Conservation (phyloP, 1,140 invertebrate genomes). For the Listronotus bonariensis region DNA sequence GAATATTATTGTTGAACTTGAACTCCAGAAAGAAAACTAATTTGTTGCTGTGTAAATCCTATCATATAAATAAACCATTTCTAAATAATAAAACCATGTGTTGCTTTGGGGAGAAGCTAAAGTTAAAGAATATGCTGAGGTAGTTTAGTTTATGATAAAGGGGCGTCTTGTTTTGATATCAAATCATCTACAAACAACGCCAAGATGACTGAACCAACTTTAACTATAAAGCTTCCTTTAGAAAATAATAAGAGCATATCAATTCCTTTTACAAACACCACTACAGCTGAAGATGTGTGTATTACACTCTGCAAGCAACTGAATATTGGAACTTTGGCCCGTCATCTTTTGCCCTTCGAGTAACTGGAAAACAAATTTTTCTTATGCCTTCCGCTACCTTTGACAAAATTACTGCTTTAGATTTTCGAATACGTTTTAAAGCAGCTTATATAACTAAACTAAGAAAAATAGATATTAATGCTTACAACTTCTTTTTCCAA, state of each 20-base stretch:
- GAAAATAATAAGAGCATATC: slow-evolving; percentile 55
- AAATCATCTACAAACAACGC: background rate
- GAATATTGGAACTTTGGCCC: slow-evolving; percentile 73
- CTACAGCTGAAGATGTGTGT: slow-evolving; percentile 72
- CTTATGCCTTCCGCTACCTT: slow-evolving; percentile 64
- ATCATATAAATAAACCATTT: no score
- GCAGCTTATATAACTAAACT: slow-evolving; percentile 67
- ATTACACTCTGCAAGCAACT: slow-evolving; percentile 70
- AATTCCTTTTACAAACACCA: slow-evolving; percentile 49
- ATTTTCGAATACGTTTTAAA: slow-evolving; percentile 79
- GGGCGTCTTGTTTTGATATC: background rate
- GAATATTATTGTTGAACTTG: background rate
- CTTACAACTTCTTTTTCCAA: slow-evolving; percentile 84
- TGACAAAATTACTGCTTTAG: slow-evolving; percentile 62
- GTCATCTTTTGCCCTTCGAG: slow-evolving; percentile 73
- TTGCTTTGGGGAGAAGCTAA: no score
- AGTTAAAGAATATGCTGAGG: background rate
- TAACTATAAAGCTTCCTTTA: slow-evolving; percentile 47
- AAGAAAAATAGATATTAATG: slow-evolving; percentile 69
- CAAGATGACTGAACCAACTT: slow-evolving; percentile 41
- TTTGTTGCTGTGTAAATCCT: no score
- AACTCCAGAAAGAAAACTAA: no score
- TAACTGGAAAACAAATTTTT: slow-evolving; percentile 66
- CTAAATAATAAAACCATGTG: no score
- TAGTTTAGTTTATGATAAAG: background rate